Percentiles rank a stretch among this genome's conserved stretches.
Conservation (phyloP, 1,140 invertebrate species). For the Drosophila sturtevanti region DNA sequence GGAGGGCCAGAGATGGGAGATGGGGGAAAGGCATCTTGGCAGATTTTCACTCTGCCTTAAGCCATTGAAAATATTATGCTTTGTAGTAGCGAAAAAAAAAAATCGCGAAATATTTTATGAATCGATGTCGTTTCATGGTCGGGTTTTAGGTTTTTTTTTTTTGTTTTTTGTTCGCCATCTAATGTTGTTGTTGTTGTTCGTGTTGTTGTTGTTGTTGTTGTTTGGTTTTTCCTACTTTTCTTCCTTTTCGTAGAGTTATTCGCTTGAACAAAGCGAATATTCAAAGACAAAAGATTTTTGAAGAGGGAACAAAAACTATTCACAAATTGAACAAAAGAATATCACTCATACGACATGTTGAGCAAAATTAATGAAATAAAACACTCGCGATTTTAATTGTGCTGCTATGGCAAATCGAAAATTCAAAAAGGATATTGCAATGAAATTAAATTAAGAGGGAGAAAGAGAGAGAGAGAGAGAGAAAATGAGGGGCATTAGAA, state of each 20-base stretch:
- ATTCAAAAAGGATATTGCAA: too few relatives aligned
- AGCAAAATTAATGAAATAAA: not conserved
- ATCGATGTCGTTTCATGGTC: slow-evolving; percentile 16
- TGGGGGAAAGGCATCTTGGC: not conserved
- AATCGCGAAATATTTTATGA: slow-evolving; percentile 14
- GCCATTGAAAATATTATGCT: slow-evolving; percentile 25
- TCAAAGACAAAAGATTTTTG: not conserved
- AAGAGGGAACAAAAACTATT: not conserved
- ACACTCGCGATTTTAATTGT: not conserved
- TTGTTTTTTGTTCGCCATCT: not conserved
- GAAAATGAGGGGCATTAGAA: too few relatives aligned
- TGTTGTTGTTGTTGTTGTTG: not conserved
- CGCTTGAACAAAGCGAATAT: not conserved
- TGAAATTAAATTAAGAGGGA: not conserved
- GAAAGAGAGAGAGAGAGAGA: too few relatives aligned
- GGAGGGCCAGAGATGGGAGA: not conserved
- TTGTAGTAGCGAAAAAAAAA: not conserved
- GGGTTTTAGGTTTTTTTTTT: not conserved
- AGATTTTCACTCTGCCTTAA: slow-evolving; percentile 11
- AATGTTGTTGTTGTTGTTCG: not conserved
- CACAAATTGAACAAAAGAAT: slow-evolving; percentile 2
- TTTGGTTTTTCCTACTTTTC: not conserved
- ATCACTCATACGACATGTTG: slow-evolving; percentile 6
- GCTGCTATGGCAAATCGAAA: not conserved
- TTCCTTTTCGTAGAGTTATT: too few relatives aligned